These are phyloP conservation scores for Eupeodes luniger DNA, from an alignment of 2,888 invertebrate species.

Conservation along the genomic window DNA sequence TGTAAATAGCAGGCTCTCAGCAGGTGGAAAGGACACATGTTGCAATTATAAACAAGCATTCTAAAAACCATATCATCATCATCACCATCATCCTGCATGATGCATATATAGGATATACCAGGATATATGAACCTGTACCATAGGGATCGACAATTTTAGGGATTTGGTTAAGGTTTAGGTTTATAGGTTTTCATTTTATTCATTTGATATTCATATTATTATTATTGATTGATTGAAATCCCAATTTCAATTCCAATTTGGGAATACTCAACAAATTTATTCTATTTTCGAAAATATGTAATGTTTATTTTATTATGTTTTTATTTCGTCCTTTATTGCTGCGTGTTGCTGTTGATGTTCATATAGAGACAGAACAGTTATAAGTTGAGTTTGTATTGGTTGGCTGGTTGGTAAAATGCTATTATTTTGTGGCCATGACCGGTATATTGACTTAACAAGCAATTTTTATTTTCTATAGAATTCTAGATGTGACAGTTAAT, in stretches of 20 bases:
- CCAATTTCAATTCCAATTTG: conserved; percentile 1
- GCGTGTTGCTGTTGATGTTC: neutral
- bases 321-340: neutral
- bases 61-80: conserved; percentile 21
- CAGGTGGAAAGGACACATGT: conserved; percentile 8
- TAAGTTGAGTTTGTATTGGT: no score
- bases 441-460: conserved; percentile 59
- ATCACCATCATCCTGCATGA: neutral
- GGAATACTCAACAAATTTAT: conserved; percentile 1
- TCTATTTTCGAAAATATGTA: neutral
- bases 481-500: conserved; percentile 44
- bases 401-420: neutral
- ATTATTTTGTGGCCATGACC: conserved; percentile 55
- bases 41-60: conserved; percentile 37
- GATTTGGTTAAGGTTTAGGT: neutral
- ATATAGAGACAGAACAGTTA: no score
- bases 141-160: neutral
- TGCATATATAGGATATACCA: no score
- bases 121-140: neutral
- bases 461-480: conserved; percentile 41
- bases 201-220: neutral
- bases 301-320: neutral
- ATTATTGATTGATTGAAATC: conserved; percentile 46
- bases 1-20: conserved; percentile 3
- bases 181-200: neutral